Conservation (phyloP, 2,888 invertebrate species). For the Hirtodrosophila duncani region DNA sequence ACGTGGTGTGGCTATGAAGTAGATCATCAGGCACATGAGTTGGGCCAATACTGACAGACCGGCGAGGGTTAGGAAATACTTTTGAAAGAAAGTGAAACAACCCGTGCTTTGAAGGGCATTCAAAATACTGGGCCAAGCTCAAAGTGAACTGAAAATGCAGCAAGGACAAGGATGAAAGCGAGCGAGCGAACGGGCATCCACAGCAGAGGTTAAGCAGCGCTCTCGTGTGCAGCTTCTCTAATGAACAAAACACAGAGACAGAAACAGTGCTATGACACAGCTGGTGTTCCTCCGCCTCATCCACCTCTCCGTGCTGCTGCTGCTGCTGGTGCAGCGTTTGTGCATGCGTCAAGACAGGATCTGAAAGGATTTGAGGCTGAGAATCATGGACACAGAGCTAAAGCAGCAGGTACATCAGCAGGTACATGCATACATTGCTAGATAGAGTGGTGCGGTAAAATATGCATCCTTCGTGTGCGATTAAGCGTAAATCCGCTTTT, state of each 20-base stretch:
- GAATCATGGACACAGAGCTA: too few species aligned
- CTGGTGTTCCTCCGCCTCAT: too few species aligned
- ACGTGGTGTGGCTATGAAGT: too few species aligned
- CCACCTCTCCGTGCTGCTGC: too few species aligned
- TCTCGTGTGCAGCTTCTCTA: constrained; percentile 52
- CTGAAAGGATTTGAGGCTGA: too few species aligned
- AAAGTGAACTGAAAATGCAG: constrained; percentile 53
- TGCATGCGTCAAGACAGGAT: constrained; percentile 34
- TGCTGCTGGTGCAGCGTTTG: too few species aligned
- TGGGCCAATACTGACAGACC: too few species aligned
- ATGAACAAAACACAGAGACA: constrained; percentile 54
- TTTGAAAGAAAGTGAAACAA: too few species aligned
- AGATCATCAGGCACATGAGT: too few species aligned
- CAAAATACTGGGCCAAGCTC: constrained; percentile 25
- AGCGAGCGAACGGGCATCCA: constrained; percentile 9
- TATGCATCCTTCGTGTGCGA: constrained; percentile 67
- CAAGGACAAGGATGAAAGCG: constrained; percentile 12
- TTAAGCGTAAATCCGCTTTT: constrained; percentile 58
- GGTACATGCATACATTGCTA: background rate
- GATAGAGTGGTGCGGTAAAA: constrained; percentile 37
- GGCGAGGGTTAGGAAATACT: too few species aligned
- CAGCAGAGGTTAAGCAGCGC: constrained; percentile 40
- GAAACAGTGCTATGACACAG: too few species aligned
- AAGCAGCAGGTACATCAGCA: background rate
- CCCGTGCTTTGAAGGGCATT: too few species aligned